phyloP scores from a whole-genome alignment of 2,888 invertebrate genomes.

The Octodonta nipae region DNA sequence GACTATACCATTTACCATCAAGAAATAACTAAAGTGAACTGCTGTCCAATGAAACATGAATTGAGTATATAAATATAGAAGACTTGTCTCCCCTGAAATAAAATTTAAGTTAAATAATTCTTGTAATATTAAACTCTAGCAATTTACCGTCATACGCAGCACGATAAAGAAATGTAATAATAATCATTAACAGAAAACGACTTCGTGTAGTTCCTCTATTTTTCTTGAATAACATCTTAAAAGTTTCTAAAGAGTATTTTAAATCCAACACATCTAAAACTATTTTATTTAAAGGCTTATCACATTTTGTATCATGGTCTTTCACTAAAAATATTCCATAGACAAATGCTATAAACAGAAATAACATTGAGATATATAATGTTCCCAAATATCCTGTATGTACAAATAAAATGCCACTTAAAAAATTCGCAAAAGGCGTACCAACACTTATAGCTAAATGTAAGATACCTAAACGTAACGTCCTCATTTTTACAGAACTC shows the following conservation, averaged over 20 bases:
- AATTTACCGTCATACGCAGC: slow-evolving; percentile 22
- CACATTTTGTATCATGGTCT: slow-evolving; percentile 16
- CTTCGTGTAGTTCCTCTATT: slow-evolving; percentile 18
- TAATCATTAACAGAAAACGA: slow-evolving; percentile 22
- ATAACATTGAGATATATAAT: slow-evolving; percentile 19
- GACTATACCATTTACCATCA: slow-evolving; percentile 42
- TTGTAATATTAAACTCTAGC: neutral
- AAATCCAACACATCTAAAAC: slow-evolving; percentile 28
- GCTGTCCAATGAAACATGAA: slow-evolving; percentile 49
- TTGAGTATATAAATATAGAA: slow-evolving; percentile 46
- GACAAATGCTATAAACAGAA: slow-evolving; percentile 21
- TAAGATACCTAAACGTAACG: slow-evolving; percentile 47
- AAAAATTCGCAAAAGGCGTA: slow-evolving; percentile 22
- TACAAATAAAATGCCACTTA: slow-evolving; percentile 27
- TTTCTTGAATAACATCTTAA: slow-evolving; percentile 23
- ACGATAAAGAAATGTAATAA: slow-evolving; percentile 19
- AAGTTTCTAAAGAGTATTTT: slow-evolving; percentile 26
- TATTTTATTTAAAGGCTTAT: slow-evolving; percentile 15
- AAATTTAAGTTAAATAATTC: slow-evolving; percentile 3
- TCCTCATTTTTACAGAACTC: slow-evolving; percentile 43
- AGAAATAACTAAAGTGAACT: slow-evolving; percentile 45
- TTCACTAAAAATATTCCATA: slow-evolving; percentile 24
- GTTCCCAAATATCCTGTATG: slow-evolving; percentile 21
- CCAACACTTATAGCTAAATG: slow-evolving; percentile 27
- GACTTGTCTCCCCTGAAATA: slow-evolving; percentile 45